Conservation (phyloP, 1,140 invertebrate genomes). For the Saccostrea cuccullata region DNA sequence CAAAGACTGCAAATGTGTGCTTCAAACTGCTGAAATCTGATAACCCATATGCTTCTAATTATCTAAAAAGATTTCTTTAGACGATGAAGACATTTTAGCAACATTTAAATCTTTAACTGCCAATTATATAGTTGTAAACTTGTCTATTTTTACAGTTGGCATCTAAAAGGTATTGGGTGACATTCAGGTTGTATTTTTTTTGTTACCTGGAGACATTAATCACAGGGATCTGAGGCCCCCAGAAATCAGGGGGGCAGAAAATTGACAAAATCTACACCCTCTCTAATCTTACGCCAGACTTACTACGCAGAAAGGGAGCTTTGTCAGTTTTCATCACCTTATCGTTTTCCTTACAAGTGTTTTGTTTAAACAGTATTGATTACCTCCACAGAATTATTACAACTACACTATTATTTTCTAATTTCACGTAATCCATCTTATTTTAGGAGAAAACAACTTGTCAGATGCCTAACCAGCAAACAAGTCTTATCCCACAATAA, state of each 20-base stretch:
- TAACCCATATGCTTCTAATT: background rate
- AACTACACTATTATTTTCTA: background rate
- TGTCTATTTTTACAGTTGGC: background rate
- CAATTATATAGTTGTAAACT: background rate
- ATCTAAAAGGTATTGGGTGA: background rate
- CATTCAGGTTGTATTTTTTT: background rate
- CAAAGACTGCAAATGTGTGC: background rate
- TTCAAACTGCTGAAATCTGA: background rate
- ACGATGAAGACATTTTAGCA: background rate
- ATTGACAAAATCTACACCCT: background rate
- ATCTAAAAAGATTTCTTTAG: background rate
- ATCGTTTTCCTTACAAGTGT: background rate
- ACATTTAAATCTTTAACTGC: background rate
- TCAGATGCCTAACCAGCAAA: background rate
- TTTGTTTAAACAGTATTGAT: background rate
- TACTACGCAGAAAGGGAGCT: background rate
- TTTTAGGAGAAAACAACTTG: background rate
- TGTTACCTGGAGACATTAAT: slow-evolving; percentile 20
- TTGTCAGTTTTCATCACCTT: background rate
- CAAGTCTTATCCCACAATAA: background rate
- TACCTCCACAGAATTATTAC: background rate
- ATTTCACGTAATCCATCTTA: background rate
- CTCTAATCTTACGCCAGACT: background rate
- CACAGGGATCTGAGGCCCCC: background rate
- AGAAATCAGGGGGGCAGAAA: slow-evolving; percentile 22